Percentiles rank a stretch among this genome's conserved stretches.
phyloP scores from a whole-genome alignment of 2,888 invertebrate genomes.

The Philopedon plagiatum region DNA sequence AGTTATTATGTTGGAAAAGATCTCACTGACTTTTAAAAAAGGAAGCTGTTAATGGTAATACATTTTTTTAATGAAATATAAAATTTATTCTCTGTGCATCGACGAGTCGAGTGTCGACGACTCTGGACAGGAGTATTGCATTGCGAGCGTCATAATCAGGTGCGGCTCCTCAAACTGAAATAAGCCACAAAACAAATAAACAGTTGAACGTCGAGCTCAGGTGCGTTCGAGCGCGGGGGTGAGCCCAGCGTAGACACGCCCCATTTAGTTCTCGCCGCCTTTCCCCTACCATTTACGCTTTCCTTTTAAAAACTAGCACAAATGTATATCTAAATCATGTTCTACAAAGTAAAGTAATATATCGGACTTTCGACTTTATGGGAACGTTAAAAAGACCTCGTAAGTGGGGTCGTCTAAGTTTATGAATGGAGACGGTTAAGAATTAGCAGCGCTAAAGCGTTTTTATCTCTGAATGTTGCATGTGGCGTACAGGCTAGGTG shows the following conservation, averaged over 20 bases:
- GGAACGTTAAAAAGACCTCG: slow-evolving; percentile 34
- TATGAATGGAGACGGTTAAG: slow-evolving; percentile 38
- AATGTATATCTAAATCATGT: slow-evolving; percentile 49
- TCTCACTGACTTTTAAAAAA: too few relatives aligned
- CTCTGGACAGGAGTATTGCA: slow-evolving; percentile 39
- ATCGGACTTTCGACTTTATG: slow-evolving; percentile 44
- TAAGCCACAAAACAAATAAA: slow-evolving; percentile 52
- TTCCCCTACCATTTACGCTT: slow-evolving; percentile 59
- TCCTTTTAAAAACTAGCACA: slow-evolving; percentile 51
- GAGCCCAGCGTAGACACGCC: slow-evolving; percentile 65
- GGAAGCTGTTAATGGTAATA: too few relatives aligned
- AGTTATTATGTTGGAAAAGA: too few relatives aligned
- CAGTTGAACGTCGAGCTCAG: slow-evolving; percentile 60
- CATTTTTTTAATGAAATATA: neutral
- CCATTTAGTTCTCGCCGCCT: slow-evolving; percentile 63
- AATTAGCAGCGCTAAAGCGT: slow-evolving; percentile 25
- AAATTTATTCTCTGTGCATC: neutral
- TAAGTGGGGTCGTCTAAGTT: slow-evolving; percentile 39
- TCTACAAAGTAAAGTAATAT: slow-evolving; percentile 47
- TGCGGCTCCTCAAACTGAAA: slow-evolving; percentile 51
- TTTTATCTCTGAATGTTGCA: slow-evolving; percentile 33
- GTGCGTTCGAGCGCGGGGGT: slow-evolving; percentile 67
- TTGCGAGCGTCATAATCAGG: slow-evolving; percentile 49
- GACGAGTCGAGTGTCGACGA: neutral
- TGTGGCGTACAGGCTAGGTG: neutral